Percentiles rank a stretch among this genome's conserved stretches.
Evolutionary conservation across 1,140 invertebrate species (phyloP).

Genomic region (Stratiolaelaps scimitus): DNA sequence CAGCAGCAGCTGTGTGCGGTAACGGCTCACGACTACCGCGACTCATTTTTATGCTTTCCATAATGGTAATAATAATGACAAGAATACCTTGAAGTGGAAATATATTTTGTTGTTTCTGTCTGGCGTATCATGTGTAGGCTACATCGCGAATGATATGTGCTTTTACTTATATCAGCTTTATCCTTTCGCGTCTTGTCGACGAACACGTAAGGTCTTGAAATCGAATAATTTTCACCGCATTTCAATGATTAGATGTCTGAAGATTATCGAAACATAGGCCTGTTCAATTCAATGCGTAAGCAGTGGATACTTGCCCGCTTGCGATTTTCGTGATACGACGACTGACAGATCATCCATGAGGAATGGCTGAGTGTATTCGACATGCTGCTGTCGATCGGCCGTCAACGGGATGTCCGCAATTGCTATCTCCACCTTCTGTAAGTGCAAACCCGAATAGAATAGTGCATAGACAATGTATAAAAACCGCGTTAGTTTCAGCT

Average conservation of each 20-base stretch:
- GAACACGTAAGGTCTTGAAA: neutral
- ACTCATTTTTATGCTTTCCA: too few relatives aligned
- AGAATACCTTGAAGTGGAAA: neutral
- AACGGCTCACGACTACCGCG: too few relatives aligned
- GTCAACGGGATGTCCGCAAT: conserved; percentile 26
- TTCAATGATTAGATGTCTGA: too few relatives aligned
- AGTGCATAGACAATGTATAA: too few relatives aligned
- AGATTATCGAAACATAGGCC: too few relatives aligned
- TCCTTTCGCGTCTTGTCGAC: neutral
- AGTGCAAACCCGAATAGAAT: neutral
- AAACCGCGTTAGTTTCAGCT: too few relatives aligned
- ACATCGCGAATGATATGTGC: too few relatives aligned
- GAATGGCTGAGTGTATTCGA: conserved; percentile 16
- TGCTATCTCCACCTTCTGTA: conserved; percentile 17
- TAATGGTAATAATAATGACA: neutral
- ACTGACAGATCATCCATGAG: conserved; percentile 16
- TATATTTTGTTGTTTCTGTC: neutral
- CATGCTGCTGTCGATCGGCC: conserved; percentile 9
- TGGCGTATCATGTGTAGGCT: too few relatives aligned
- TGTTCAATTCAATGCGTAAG: too few relatives aligned
- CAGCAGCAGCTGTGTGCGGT: too few relatives aligned
- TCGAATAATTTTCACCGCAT: too few relatives aligned
- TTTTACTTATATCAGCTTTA: too few relatives aligned
- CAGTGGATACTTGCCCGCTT: neutral
- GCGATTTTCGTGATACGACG: conserved; percentile 18